Base-by-base conservation (phyloP, 2,888 invertebrate genomes). In the Drosophila vallismaia region DNA sequence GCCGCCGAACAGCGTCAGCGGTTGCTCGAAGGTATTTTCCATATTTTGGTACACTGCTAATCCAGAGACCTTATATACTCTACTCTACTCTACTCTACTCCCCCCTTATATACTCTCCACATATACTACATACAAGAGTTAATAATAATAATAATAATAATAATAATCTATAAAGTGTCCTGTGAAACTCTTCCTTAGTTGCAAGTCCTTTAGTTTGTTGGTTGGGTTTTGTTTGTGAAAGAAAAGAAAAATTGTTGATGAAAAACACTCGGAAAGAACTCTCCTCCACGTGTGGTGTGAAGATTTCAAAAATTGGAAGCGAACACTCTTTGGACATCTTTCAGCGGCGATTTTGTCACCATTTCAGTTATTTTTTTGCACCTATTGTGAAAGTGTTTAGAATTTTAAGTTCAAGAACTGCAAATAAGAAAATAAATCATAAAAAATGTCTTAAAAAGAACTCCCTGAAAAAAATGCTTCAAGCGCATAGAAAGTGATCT, bases 21-120 rank as follows among this genome's bases (percentile, higher is more conserved):
- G 77, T 82, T 91, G 86, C 90, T 91, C 89, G 91, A 91, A 91
- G 91, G 91, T 91, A 91, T 91, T 90, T 88, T 80, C 74, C 72
- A 76, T 77, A 78, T 60, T 60, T 60, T 60, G 60, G 60, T 60
- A 60, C 60, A 80, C 74, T 73, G 75, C 57, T 42, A 66, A 36
- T 54, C 56, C 56, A 74, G 73, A 69, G 71, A 75, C 26, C 64
- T 68, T 53, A 66, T 52, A 76, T 76, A 74, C 62, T 46, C 31
- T 24, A 31, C 12, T n/a, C 19, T 19, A 19, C 19, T 19, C 49
- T n/a, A n/a, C n/a, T n/a, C n/a, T n/a, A n/a, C n/a, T n/a, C 59
- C 71, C 46, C 73, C 71, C 46, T 71, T 59, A 74, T 75, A 75
- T 69, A 19, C 19, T 19, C 19, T 19, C 19, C 50, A 72, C 56